These are phyloP conservation scores for Drosophila neotestacea DNA, from an alignment of 2,888 invertebrate genomes.

Conservation along the genomic window DNA sequence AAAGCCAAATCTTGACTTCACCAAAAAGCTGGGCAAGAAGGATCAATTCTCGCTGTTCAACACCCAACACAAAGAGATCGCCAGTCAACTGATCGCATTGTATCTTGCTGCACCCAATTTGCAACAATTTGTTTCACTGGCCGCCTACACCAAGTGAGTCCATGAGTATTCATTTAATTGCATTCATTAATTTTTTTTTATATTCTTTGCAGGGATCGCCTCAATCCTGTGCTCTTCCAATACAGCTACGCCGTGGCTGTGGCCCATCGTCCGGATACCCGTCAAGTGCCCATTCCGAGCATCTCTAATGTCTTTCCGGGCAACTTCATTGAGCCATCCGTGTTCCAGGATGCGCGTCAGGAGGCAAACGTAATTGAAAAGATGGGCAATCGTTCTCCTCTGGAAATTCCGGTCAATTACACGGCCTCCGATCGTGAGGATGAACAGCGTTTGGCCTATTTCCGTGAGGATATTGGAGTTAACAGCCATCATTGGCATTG, in stretches of 20 bases:
- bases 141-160: slow-evolving; percentile 87
- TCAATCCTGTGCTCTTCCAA: slow-evolving; percentile 93
- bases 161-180: not conserved
- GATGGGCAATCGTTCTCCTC: slow-evolving; percentile 86
- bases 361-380: slow-evolving; percentile 88
- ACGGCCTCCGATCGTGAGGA: slow-evolving; percentile 91
- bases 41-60: slow-evolving; percentile 90
- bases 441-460: slow-evolving; percentile 93
- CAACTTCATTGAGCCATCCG: slow-evolving; percentile 91
- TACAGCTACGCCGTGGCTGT: slow-evolving; percentile 92
- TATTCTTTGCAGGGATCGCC: slow-evolving; percentile 86
- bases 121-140: slow-evolving; percentile 89
- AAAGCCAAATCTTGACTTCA: slow-evolving; percentile 81
- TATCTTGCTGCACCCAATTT: slow-evolving; percentile 88
- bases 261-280: slow-evolving; percentile 87
- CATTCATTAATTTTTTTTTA: not conserved
- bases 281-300: slow-evolving; percentile 89
- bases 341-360: slow-evolving; percentile 90
- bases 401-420: slow-evolving; percentile 90
- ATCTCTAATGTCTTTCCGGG: slow-evolving; percentile 93
- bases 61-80: slow-evolving; percentile 89
- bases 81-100: slow-evolving; percentile 89
- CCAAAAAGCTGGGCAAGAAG: slow-evolving; percentile 67
- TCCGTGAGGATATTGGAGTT: slow-evolving; percentile 93
- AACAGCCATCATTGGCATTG: slow-evolving; percentile 97